These are phyloP conservation scores for Cochlearius cochlearius DNA, from an alignment of 2,113 vertebrate genomes.

Conservation along the genomic window DNA sequence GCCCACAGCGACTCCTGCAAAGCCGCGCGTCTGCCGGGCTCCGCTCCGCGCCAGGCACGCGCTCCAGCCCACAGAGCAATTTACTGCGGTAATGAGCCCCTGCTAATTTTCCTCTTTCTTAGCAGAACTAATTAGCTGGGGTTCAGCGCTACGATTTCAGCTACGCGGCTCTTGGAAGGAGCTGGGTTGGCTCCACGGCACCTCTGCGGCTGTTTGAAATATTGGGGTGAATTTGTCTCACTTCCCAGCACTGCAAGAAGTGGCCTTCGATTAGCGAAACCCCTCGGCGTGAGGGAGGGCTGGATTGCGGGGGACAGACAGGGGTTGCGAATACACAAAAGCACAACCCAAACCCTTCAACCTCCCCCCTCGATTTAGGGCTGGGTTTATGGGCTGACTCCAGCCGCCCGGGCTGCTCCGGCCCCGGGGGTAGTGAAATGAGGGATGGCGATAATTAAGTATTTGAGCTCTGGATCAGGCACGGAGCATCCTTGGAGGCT, in stretches of 20 bases:
- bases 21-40: fast-evolving
- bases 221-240: neutral
- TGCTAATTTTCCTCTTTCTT: neutral
- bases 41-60: neutral
- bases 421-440: neutral
- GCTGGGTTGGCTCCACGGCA: neutral
- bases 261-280: neutral
- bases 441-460: neutral
- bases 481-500: neutral
- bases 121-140: conserved; percentile 32
- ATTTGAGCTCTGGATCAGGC: neutral
- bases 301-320: neutral
- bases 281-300: neutral
- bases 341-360: neutral
- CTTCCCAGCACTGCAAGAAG: neutral
- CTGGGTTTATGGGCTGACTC: neutral
- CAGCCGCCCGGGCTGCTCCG: fast-evolving
- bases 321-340: neutral
- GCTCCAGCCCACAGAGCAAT: neutral
- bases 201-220: neutral
- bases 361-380: fast-evolving
- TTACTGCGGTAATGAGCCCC: neutral
- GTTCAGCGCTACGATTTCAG: neutral
- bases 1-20: fast-evolving
- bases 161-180: neutral